Base-by-base conservation (phyloP, 2,113 vertebrate genomes). In the Procavia capensis region DNA sequence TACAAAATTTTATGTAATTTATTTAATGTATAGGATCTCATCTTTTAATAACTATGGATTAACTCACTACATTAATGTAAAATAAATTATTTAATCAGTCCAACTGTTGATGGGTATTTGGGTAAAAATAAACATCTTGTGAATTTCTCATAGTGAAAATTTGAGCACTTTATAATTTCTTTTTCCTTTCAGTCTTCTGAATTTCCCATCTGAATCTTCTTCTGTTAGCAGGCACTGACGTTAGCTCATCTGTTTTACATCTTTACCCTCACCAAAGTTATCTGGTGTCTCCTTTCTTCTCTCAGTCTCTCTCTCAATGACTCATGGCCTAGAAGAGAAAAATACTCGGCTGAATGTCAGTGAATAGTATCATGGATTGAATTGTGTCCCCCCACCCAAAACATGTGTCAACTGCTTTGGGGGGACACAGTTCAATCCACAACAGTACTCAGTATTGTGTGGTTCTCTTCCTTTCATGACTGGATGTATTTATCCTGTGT, bases 251-350 rank as follows among this genome's bases (percentile, higher is more conserved):
- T 45, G 9, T 88, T 84, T 95, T 85, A 57, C 72, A 19, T 63
- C 36, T 83, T 88, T 75, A 91, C 70, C 41, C 93, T 83, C n/a
- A 59, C 27, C 27, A 34, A 59, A 70, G 74, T 91, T 72, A 79
- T 39, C 86, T 79, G 63, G 24, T 31, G 43, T 59, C 89, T 94
- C 25, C 36, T 90, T 76, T 70, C 47, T 34, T 81, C 39, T 7
- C 70, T 6, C 20, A 16, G 39, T 57, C 36, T 54, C 19, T 93
- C 70, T 45, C 57, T 75, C 70, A 50, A 25, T 72, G 82, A 63
- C 64, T 87, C 64, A n/a, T 1, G 43, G 57, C 45, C 85, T 16
- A 79, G 57, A 91, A 91, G 79, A 47, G 79, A 93, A 76, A 22
- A 64, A 24, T 57, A 50, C 57, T 14, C 25, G 34, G 45, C 54